Evolutionary conservation across 2,888 invertebrate genomes (phyloP), one percentile per base, ranked within the genome.

Genomic region (Drosophila dives): DNA sequence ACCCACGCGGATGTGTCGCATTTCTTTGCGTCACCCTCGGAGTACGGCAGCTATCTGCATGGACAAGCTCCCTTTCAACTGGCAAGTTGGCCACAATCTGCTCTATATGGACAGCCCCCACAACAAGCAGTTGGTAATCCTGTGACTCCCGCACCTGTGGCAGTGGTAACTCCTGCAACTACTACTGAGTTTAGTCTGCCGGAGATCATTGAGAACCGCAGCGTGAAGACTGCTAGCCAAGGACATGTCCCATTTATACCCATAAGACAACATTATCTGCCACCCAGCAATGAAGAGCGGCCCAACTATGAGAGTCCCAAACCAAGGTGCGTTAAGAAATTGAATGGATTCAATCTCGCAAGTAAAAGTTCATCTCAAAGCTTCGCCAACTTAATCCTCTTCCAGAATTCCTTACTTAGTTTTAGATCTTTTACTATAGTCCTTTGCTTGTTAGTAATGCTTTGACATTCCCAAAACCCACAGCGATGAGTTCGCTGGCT

Each of bases 201-300:
- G 1, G 93, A 93, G 67, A 85, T 93, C 2, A 83, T 93, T 11
- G 90, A 92, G 51, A 93, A 93, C 80, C 92, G 92, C 15, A 86
- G 80, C 56, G 63, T 86, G 0, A 88, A 75, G 70, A 64, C 23
- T 45, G 63, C 15, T 63, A 72, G 73, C 6, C 80, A 79, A 38
- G 77, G 77, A 10, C 84, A 83, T 40, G 82, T 75, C 17, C 85
- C 83, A 48, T 91, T 92, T 63, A 92, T 92, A 76, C 93, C 92
- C 0, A 56, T 93, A 0, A 81, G 75, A 3, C 86, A 90, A 20
- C 84, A 87, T 11, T 92, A 92, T 72, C 34, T 92, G 20, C 89
- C 92, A 3, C 89, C 91, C 5, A 67, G 61, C 7, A 15, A 70
- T 1, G 91, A 87, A n/a, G 87, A 90, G 15, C 83, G 87, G 0